Base-by-base conservation (phyloP, 1,140 invertebrate genomes). In the Mamestra configurata region DNA sequence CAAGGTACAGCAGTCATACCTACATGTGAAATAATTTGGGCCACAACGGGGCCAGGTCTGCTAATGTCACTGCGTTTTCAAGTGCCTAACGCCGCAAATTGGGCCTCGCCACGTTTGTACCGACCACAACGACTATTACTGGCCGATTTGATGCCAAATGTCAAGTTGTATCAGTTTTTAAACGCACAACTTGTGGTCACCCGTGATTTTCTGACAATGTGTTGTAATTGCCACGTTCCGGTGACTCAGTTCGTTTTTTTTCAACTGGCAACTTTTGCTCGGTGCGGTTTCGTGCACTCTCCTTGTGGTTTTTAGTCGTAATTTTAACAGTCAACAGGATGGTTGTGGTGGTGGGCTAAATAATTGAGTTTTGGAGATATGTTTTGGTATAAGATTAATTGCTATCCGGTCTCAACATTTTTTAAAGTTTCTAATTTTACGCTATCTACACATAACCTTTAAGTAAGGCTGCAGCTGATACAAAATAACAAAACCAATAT, bases 21-120 rank as follows among this genome's bases (percentile, higher is more conserved):
- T 55, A 46, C 84, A 88, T 92, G 83, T 89, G 85, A 90, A 91
- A 91, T 87, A 92, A 92, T 92, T 91, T 88, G 83, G 83, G 82
- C 75, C 82, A 85, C 83, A 83, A 82, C 82, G 80, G 77, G 85
- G 83, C 82, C 82, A 86, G 86, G 86, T 87, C 88, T 82, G 83
- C 82, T 91, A 89, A 90, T 89, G 88, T 86, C 87, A 86, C 82
- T 79, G 70, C 57, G 35, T 40, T 76, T 76, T 20, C 57, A 59
- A 61, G 57, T 76, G 40, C 31, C 57, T 35, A 79, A 64, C 55
- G 88, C 90, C 92, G 81, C 92, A 90, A 91, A 92, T 86, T 88
- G 89, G 79, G 35, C 24, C 73, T n/a, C 22, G 57, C 13, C 40
- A 59, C 53, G 57, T 18, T 64, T 73, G 22, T 13, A 40, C 22